Percentiles rank a stretch among this genome's conserved stretches.
Conservation (phyloP, 1,140 invertebrate genomes). For the Papilio machaon region DNA sequence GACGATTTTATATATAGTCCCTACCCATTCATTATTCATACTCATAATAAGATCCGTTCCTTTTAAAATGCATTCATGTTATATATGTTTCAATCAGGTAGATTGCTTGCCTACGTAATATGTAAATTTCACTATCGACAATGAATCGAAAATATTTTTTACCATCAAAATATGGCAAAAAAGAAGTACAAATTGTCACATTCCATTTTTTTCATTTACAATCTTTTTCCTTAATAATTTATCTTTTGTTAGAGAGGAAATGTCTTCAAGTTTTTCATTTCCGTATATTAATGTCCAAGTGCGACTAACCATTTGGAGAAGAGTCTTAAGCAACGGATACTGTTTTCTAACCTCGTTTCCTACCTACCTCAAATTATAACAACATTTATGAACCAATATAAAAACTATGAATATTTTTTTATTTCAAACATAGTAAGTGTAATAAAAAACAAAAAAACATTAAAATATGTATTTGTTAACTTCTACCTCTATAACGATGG, state of each 20-base stretch:
- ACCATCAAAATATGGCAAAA: background rate
- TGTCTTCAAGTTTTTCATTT: constrained; percentile 30
- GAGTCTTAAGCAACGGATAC: background rate
- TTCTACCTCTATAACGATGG: no score
- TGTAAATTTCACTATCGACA: background rate
- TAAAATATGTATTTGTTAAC: no score
- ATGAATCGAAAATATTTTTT: background rate
- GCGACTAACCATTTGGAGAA: background rate
- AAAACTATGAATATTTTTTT: no score
- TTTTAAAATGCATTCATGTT: constrained; percentile 16
- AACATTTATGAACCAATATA: background rate
- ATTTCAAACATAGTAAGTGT: no score
- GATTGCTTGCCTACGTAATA: background rate
- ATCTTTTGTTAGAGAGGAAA: background rate
- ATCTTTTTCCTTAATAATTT: background rate
- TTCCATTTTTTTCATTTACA: background rate
- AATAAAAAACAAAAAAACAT: no score
- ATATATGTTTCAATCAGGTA: constrained; percentile 21
- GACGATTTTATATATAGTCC: constrained; percentile 25
- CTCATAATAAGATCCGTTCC: constrained; percentile 10
- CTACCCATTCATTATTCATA: constrained; percentile 19
- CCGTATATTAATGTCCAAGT: background rate
- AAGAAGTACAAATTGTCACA: no score
- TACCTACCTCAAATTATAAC: background rate
- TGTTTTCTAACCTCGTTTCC: background rate